Base-by-base conservation (phyloP, 2,113 vertebrate species). In the Pelusios castaneus region DNA sequence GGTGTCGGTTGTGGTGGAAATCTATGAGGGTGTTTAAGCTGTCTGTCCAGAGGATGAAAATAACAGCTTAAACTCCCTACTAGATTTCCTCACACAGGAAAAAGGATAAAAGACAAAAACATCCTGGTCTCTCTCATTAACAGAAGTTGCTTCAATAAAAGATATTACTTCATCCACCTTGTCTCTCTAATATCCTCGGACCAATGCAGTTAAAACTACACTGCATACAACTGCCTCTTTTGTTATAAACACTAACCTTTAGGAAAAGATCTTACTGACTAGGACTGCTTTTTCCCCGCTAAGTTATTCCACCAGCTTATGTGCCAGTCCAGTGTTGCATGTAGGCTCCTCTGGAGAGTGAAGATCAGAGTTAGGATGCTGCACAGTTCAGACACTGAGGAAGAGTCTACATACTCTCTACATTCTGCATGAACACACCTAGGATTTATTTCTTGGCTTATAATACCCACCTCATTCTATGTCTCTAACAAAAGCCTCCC, bases 281-380 rank as follows among this genome's bases (percentile, higher is more conserved):
- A 95, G 92, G 84, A 76, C 79, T 88, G 83, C 43, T 89, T 86
- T 67, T 67, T 91, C 94, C 84, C 92, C 85, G 90, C 96, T 92
- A 92, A 92, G 89, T 93, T 91, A 94, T 56, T 2, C n/a, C 93
- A 94, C 17, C 34, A 84, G 85, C 81, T 89, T 84, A 70, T 21
- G 54, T 93, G 95, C 93, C 95, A 96, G 95, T 76, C 90, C 88
- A 95, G 95, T 94, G 96, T 96, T 96, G 95, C 81, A 91, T 12
- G 0, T 82, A 94, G 91, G 91, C 91, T 96, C 96, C 96, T 91
- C 84, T 90, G 89, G 96, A 0, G 85, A 93, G 92, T 88, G 89
- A 91, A 87, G 96, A 96, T 88, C 81, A 91, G 13, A 84, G 89
- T 58, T 58, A 29, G 56, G 27, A 58, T 58, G 56, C 11, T 58